Conservation (phyloP, 1,140 invertebrate species). For the Hydropsyche tenuis region DNA sequence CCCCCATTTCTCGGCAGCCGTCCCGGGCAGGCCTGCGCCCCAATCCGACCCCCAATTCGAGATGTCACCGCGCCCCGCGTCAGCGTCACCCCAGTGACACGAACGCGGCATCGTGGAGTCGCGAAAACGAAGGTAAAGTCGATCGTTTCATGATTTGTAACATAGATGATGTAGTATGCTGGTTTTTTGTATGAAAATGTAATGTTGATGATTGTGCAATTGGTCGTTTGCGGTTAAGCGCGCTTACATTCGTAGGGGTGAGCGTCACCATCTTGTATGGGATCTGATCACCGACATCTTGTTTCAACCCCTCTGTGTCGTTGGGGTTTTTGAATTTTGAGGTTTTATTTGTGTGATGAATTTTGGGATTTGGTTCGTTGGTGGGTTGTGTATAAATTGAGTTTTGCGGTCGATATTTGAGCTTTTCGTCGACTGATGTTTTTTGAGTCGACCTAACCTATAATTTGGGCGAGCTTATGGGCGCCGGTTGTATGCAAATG, state of each 20-base stretch:
- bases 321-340: too few relatives aligned
- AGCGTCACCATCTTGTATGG: constrained; percentile 42
- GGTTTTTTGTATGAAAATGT: not conserved
- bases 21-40: too few relatives aligned
- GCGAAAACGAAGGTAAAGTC: constrained; percentile 48
- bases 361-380: too few relatives aligned
- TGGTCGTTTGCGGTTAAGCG: not conserved
- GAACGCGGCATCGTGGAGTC: constrained; percentile 50
- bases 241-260: constrained; percentile 25
- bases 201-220: not conserved
- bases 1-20: too few relatives aligned
- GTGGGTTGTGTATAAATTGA: too few relatives aligned
- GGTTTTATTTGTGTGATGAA: not conserved
- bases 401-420: too few relatives aligned
- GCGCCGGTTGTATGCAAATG: too few relatives aligned
- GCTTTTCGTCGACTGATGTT: too few relatives aligned
- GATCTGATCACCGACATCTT: constrained; percentile 13
- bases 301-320: not conserved
- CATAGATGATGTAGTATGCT: too few relatives aligned
- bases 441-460: too few relatives aligned
- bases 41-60: not conserved
- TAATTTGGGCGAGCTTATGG: too few relatives aligned
- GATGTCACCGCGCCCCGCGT: not conserved
- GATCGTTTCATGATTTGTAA: not conserved
- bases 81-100: constrained; percentile 36